Evolutionary conservation across 1,140 invertebrate species (phyloP).

Genomic region (Philaenus spumarius): DNA sequence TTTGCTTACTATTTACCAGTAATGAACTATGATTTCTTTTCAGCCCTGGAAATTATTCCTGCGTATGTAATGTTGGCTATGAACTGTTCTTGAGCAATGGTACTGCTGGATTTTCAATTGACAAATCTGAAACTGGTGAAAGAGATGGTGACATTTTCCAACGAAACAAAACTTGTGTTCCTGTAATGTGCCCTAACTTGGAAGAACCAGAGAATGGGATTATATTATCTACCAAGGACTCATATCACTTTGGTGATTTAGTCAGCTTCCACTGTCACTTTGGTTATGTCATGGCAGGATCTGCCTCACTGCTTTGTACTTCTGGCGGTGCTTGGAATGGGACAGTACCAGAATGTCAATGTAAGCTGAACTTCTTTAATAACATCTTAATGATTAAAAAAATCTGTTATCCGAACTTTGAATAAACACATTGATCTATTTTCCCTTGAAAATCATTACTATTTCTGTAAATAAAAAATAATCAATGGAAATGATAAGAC

Average conservation of each 20-base stretch:
- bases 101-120: constrained; percentile 82
- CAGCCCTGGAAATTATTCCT: constrained; percentile 69
- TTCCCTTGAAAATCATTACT: too few relatives aligned
- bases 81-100: constrained; percentile 86
- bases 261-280: constrained; percentile 92
- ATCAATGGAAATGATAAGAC: too few relatives aligned
- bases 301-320: constrained; percentile 75
- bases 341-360: constrained; percentile 84
- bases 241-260: constrained; percentile 85
- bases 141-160: constrained; percentile 83
- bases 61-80: constrained; percentile 87
- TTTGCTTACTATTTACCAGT: too few relatives aligned
- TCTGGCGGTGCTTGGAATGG: constrained; percentile 92
- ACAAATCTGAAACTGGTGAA: constrained; percentile 74
- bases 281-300: constrained; percentile 86
- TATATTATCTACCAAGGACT: constrained; percentile 68
- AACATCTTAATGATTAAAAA: too few relatives aligned
- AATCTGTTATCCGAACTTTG: too few relatives aligned
- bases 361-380: constrained; percentile 55
- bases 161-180: constrained; percentile 92
- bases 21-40: too few relatives aligned
- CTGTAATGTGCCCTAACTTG: constrained; percentile 79
- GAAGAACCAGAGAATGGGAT: constrained; percentile 83
- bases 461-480: too few relatives aligned
- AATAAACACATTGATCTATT: too few relatives aligned